Conservation (phyloP, 2,113 vertebrate genomes). For the Cinclus cinclus region DNA sequence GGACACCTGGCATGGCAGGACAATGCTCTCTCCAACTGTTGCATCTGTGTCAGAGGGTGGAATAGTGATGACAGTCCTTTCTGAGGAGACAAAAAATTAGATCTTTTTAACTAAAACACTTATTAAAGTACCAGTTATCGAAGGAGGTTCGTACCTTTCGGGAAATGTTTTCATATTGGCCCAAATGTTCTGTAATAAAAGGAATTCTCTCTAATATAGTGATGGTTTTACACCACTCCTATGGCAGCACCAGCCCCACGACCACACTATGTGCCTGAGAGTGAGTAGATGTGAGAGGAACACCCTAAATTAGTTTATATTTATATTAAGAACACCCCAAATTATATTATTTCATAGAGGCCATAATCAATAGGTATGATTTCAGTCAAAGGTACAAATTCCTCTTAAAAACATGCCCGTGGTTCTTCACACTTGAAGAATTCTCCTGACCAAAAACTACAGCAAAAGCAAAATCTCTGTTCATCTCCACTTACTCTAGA, state of each 20-base stretch:
- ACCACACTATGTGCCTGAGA: background rate
- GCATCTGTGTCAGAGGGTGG: conserved; percentile 84
- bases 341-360: background rate
- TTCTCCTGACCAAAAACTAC: background rate
- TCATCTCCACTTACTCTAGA: background rate
- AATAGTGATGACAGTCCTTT: conserved; percentile 80
- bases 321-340: background rate
- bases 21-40: conserved; percentile 86
- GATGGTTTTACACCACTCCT: background rate
- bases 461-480: background rate
- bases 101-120: background rate
- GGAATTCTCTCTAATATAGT: background rate
- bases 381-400: background rate
- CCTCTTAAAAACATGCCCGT: background rate
- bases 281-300: background rate
- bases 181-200: background rate
- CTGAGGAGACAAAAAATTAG: conserved; percentile 51
- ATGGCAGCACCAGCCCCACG: background rate
- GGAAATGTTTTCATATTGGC: background rate
- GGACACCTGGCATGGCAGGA: conserved; percentile 86
- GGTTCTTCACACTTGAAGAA: background rate
- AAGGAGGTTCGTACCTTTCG: background rate
- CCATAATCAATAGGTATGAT: background rate
- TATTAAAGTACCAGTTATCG: background rate
- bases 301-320: background rate